phyloP scores from a whole-genome alignment of 1,140 invertebrate genomes.

The Drosophila simulans region DNA sequence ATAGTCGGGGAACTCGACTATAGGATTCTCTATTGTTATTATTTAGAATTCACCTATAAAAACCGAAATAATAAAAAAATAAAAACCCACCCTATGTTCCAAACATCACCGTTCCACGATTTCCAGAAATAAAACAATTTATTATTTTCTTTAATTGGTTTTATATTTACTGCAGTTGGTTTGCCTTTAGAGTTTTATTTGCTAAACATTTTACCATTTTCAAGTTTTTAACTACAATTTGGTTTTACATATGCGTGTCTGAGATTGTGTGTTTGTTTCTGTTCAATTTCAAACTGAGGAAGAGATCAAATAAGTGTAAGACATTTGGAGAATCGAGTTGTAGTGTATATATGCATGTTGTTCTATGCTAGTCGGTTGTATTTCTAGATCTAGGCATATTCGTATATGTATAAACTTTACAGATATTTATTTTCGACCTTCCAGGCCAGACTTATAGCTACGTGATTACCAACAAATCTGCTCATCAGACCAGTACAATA shows the following conservation, averaged over 20 bases:
- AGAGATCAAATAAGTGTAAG: slow-evolving; percentile 12
- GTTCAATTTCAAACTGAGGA: slow-evolving; percentile 4
- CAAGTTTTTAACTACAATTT: slow-evolving; percentile 79
- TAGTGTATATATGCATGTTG: slow-evolving; percentile 29
- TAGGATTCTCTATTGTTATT: too few species aligned
- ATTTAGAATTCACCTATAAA: too few species aligned
- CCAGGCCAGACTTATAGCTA: slow-evolving; percentile 61
- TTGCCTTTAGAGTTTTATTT: slow-evolving; percentile 70
- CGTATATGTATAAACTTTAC: slow-evolving; percentile 67
- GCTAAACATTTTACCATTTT: slow-evolving; percentile 77
- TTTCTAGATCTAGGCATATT: slow-evolving; percentile 45
- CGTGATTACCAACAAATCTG: slow-evolving; percentile 64
- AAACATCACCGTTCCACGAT: too few species aligned
- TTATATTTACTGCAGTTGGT: slow-evolving; percentile 61
- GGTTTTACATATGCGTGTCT: slow-evolving; percentile 66
- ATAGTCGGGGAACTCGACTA: too few species aligned
- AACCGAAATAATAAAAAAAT: too few species aligned
- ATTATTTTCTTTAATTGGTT: slow-evolving; percentile 17
- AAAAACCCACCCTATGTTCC: too few species aligned
- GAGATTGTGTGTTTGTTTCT: slow-evolving; percentile 16
- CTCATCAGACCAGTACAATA: slow-evolving; percentile 43
- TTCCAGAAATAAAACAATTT: background rate
- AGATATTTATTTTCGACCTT: slow-evolving; percentile 62
- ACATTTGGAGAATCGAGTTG: slow-evolving; percentile 43
- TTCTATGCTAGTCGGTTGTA: slow-evolving; percentile 42